Conservation (phyloP, 2,797 vertebrate genomes). For the Bradypodion ventrale region DNA sequence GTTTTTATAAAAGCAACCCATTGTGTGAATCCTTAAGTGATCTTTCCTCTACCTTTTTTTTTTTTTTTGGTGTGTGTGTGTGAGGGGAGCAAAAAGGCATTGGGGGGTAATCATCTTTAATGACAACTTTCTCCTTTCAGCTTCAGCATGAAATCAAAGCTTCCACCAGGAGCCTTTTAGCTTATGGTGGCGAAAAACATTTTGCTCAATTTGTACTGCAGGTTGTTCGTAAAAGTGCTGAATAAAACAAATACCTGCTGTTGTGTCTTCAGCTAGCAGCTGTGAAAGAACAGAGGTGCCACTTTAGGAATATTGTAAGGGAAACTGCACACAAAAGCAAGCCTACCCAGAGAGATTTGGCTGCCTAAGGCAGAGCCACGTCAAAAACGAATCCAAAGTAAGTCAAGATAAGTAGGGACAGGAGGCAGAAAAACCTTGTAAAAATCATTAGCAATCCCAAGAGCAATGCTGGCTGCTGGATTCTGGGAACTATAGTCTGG, state of each 20-base stretch:
- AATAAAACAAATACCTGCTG: conserved; percentile 47
- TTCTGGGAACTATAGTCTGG: too few species aligned
- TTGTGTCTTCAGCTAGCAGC: conserved; percentile 4
- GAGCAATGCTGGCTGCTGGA: too few species aligned
- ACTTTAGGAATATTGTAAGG: conserved; percentile 24
- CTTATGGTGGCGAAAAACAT: background rate
- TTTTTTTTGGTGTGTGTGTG: background rate
- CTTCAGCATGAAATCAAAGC: conserved; percentile 38
- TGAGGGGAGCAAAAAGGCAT: too few species aligned
- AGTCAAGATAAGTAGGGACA: too few species aligned
- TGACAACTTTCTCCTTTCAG: conserved; percentile 28
- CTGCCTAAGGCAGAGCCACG: too few species aligned
- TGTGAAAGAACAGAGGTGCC: background rate
- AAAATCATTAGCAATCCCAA: too few species aligned
- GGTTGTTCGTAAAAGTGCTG: background rate
- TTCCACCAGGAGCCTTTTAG: background rate
- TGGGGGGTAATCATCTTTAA: conserved; percentile 36
- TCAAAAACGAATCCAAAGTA: too few species aligned
- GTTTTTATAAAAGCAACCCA: conserved; percentile 18
- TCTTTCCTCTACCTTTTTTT: conserved; percentile 9
- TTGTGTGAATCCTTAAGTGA: background rate
- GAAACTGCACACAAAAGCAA: conserved; percentile 21
- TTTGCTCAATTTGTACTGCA: rapidly evolving
- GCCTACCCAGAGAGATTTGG: background rate
- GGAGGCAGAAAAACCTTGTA: too few species aligned